phyloP scores from a whole-genome alignment of 2,888 invertebrate genomes.

The Drosophila nr. perissopoda region DNA sequence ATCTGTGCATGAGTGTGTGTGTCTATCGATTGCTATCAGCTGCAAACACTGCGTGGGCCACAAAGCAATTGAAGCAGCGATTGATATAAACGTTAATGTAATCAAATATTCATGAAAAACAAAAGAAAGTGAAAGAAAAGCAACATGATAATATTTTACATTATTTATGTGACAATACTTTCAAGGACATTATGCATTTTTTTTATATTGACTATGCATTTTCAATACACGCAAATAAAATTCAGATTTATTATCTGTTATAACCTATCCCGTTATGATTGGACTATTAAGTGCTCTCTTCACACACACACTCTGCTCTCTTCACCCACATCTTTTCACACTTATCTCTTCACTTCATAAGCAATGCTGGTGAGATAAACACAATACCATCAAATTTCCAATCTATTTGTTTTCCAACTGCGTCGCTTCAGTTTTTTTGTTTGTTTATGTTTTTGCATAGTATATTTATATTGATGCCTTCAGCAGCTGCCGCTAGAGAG shows the following conservation, averaged over 20 bases:
- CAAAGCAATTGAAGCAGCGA: conserved; percentile 45
- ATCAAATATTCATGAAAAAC: conserved; percentile 56
- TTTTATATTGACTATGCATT: not conserved
- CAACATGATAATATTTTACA: conserved; percentile 9
- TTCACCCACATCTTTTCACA: conserved; percentile 57
- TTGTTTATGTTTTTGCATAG: conserved; percentile 42
- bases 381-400: conserved; percentile 4
- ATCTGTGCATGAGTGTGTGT: conserved; percentile 30
- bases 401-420: conserved; percentile 32
- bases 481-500: conserved; percentile 33
- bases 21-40: conserved; percentile 48
- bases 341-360: conserved; percentile 36
- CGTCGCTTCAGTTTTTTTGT: conserved; percentile 24
- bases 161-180: not conserved
- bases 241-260: not conserved
- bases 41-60: conserved; percentile 24
- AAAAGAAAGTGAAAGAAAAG: conserved; percentile 19
- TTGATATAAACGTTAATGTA: conserved; percentile 47
- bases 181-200: conserved; percentile 16
- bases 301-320: conserved; percentile 16
- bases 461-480: conserved; percentile 8
- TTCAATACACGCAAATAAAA: not conserved
- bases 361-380: conserved; percentile 38
- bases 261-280: conserved; percentile 3
- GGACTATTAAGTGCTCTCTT: conserved; percentile 8